Base-by-base conservation (phyloP, 37 sponge, comb jelly and placozoan genomes). In the Lycopodina hypogea region DNA sequence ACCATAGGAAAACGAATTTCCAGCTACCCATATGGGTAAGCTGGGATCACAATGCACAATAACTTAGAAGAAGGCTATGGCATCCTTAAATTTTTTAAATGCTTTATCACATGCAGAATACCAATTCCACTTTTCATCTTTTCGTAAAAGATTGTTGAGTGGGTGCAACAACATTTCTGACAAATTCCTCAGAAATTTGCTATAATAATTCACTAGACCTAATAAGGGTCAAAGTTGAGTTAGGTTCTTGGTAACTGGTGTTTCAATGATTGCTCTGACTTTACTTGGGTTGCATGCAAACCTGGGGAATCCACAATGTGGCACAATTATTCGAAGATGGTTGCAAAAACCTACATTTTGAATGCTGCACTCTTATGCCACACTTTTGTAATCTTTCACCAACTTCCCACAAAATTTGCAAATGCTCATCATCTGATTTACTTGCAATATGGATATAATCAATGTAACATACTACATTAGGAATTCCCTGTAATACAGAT, bases 1-100 rank as follows among this genome's bases (percentile, higher is more conserved):
- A 2, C 78, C 74, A 45, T 78, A 50, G n/a, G n/a, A 42, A 40
- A 78, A 85, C 21, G 80, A 75, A 61, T 85, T 75, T 15, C 40
- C 15, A 3, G 73, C 66, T 18, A 85, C 34, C 4, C 2, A n/a
- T 0, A 85, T 15, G 8, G 73, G 71, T 19, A 78, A 32, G 22
- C 18, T 0, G 1, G 73, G 67, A 53, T 85, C 66, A 79, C 48
- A 79, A 35, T 79, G 80, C 3, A 50, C 35, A 4, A 85, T 64
- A 23, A 78, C 45, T 14, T 60, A 1, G 12, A 32, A 22, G 6
- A 72, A 85, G 2, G 77, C 53, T 37, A 83, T 42, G 29, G 30
- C 28, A 9, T 74, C 6, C 56, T 84, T 84, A 50, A 72, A 45
- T 24, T 56, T 37, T 42, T 68, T 26, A 37, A 84, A 84, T 1